Percentiles rank a stretch among this genome's conserved stretches.
Evolutionary conservation across 1,140 invertebrate genomes (phyloP).

Genomic region (Brachionus asplanchnoidis): DNA sequence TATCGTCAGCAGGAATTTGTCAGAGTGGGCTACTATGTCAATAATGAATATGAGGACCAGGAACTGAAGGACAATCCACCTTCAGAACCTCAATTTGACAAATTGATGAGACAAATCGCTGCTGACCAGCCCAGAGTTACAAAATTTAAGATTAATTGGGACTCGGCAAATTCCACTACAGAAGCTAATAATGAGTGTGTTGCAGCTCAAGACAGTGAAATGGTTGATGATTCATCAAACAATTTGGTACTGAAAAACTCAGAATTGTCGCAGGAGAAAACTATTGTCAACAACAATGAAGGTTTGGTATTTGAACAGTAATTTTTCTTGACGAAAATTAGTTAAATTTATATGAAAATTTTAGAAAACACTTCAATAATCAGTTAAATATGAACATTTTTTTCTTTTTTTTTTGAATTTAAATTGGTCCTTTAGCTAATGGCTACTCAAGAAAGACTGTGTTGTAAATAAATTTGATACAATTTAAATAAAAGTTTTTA

Average conservation of each 20-base stretch:
- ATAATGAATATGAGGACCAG: conserved; percentile 90
- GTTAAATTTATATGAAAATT: conserved; percentile 16
- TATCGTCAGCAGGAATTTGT: conserved; percentile 91
- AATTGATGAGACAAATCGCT: conserved; percentile 60
- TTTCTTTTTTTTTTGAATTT: neutral
- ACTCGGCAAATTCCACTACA: neutral
- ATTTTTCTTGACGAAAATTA: neutral
- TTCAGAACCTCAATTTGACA: conserved; percentile 80
- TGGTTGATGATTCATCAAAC: conserved; percentile 6
- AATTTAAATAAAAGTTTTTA: conserved; percentile 27
- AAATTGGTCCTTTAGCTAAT: conserved; percentile 14
- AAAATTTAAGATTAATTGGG: conserved; percentile 41
- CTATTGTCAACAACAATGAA: conserved; percentile 2
- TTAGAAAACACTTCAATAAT: neutral
- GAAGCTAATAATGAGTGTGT: neutral
- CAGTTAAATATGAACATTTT: neutral
- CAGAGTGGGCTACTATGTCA: conserved; percentile 95
- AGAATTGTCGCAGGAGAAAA: neutral
- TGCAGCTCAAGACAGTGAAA: conserved; percentile 16
- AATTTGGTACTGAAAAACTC: neutral
- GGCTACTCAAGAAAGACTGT: conserved; percentile 3
- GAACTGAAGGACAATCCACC: conserved; percentile 92
- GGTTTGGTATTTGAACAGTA: conserved; percentile 39
- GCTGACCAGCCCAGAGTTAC: conserved; percentile 41
- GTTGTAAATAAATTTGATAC: conserved; percentile 30